These are phyloP conservation scores for Drosophila sp. DNA, from an alignment of 1,140 invertebrate genomes.

Conservation along the genomic window DNA sequence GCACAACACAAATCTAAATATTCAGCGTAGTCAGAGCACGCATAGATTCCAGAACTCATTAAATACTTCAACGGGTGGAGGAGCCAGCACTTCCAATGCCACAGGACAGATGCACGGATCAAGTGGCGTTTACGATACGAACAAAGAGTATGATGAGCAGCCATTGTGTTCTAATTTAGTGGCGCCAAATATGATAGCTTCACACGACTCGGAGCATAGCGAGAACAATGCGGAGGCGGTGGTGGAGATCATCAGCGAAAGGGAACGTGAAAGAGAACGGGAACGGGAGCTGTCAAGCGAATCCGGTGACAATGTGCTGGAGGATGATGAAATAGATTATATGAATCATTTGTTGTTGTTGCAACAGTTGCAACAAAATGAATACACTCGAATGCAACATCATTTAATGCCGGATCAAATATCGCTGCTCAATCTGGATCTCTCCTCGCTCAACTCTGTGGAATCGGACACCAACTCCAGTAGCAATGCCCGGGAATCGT, in stretches of 20 bases:
- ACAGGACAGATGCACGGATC: conserved; percentile 42
- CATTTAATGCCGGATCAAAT: conserved; percentile 70
- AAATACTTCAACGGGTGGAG: conserved; percentile 56
- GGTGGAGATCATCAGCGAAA: conserved; percentile 41
- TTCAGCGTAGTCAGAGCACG: conserved; percentile 84
- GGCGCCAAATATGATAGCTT: conserved; percentile 29
- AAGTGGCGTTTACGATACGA: conserved; percentile 68
- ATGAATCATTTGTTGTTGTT: conserved; percentile 74
- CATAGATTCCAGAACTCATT: conserved; percentile 80
- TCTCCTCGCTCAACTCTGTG: conserved; percentile 66
- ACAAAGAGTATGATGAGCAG: conserved; percentile 77
- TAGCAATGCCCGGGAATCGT: conserved; percentile 49
- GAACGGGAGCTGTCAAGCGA: conserved; percentile 52
- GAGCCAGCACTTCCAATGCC: conserved; percentile 32
- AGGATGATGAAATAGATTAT: conserved; percentile 76
- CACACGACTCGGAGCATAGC: conserved; percentile 57
- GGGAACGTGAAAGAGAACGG: conserved; percentile 20
- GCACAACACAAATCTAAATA: conserved; percentile 84
- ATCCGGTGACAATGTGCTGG: conserved; percentile 59
- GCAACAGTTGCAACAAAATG: conserved; percentile 78
- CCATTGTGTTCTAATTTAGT: conserved; percentile 39
- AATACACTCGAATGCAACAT: conserved; percentile 69
- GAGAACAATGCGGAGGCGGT: conserved; percentile 63
- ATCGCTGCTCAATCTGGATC: conserved; percentile 62
- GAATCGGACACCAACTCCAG: conserved; percentile 64